Evolutionary conservation across 1,140 invertebrate genomes (phyloP), one percentile per base, ranked within the genome.

Genomic region (Gonioctena quinquepunctata): DNA sequence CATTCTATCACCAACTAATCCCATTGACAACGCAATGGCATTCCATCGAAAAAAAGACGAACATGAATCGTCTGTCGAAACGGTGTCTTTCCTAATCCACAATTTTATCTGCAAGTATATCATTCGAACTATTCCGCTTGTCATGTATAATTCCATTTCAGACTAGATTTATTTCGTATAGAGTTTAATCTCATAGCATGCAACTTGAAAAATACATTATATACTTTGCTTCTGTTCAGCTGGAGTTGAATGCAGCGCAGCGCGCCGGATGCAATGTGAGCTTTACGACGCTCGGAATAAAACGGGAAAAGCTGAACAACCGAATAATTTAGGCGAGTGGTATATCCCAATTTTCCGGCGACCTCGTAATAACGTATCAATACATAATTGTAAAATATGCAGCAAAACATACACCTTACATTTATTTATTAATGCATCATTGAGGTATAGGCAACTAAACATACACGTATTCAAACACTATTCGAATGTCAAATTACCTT

Each of bases 141-240:
- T 57, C 54, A 57, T 23, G 25, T 57, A 19, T 57, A 57, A 57
- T 57, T 23, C 21, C 22, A 57, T 21, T 23, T 6, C 13, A 57
- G 54, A 57, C 54, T 57, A 23, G 54, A 23, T 42, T 42, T 42
- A 57, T 57, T 57, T 23, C 25, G n/a, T 57, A 57, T 57, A 57
- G 22, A 57, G 22, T 57, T 57, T 57, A 57, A 57, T 57, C 54
- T 57, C 54, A 57, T 57, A 21, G 54, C 54, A 25, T 57, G 54
- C 25, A 23, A 57, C 54, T 57, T 57, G 54, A 57, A 57, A 57
- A 57, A 57, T 57, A 25, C 54, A 57, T 57, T 57, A 57, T 57
- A 57, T 57, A n/a, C 22, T 8, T 8, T 25, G 25, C 54, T 8
- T 22, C n/a, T 57, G 22, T 57, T 57, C 22, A 57, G 25, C 21